Conservation (phyloP, 2,888 invertebrate species). For the Orthosia cruda region DNA sequence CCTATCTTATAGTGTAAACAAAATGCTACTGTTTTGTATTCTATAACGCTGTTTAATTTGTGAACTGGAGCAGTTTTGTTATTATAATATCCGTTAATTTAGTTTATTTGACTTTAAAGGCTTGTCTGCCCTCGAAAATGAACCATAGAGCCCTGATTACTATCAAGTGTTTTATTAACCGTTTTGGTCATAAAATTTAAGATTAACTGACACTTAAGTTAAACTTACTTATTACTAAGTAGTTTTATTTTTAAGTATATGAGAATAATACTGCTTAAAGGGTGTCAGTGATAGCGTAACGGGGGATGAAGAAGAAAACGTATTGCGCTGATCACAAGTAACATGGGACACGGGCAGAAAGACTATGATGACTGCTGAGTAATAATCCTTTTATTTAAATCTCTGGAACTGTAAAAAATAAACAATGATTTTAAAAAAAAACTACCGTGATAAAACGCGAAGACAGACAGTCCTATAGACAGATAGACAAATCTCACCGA, state of each 20-base stretch:
- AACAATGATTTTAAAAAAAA: too few species aligned
- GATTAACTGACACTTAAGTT: neutral
- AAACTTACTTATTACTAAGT: neutral
- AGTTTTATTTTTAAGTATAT: too few species aligned
- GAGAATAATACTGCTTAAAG: neutral
- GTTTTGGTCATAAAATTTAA: constrained; percentile 2
- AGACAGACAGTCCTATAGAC: neutral
- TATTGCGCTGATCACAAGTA: too few species aligned
- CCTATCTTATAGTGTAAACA: constrained; percentile 21
- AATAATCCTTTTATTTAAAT: too few species aligned
- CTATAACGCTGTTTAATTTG: constrained; percentile 48
- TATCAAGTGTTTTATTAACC: constrained; percentile 14
- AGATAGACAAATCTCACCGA: neutral
- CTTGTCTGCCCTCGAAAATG: constrained; percentile 23
- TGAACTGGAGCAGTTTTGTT: constrained; percentile 50
- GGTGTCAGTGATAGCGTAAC: too few species aligned
- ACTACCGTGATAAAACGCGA: too few species aligned
- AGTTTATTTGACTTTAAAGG: constrained; percentile 32
- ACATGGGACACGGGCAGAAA: too few species aligned
- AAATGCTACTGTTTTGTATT: constrained; percentile 57
- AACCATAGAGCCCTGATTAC: neutral
- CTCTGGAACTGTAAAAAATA: too few species aligned
- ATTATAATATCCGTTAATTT: constrained; percentile 30
- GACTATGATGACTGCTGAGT: too few species aligned
- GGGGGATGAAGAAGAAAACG: too few species aligned